Evolutionary conservation across 2,113 vertebrate genomes (phyloP).

Genomic region (Gallinago paraguaiae): DNA sequence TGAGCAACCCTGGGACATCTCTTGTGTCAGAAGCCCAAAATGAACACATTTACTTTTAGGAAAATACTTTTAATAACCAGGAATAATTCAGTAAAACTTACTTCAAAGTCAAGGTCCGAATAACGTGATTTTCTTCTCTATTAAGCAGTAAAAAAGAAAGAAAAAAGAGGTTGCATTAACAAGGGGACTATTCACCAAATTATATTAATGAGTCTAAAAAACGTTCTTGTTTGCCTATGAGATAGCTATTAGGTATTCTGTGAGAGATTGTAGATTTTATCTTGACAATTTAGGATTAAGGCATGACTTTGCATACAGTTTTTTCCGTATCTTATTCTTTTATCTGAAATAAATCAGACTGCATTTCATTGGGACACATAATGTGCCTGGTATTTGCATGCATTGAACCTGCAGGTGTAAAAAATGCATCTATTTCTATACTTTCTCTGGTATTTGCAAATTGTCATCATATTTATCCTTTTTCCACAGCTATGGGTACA

Average conservation of each 20-base stretch:
- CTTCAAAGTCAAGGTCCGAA: conserved; percentile 99
- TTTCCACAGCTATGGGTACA: background rate
- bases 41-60: conserved; percentile 42
- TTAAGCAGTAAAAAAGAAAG: conserved; percentile 70
- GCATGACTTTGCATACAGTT: background rate
- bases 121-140: conserved; percentile 99
- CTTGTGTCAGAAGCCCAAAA: background rate
- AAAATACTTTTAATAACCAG: conserved; percentile 53
- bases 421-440: background rate
- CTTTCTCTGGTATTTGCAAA: background rate
- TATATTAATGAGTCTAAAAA: conserved; percentile 41
- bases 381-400: conserved; percentile 15
- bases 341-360: background rate
- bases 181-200: conserved; percentile 63
- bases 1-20: background rate
- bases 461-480: background rate
- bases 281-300: conserved; percentile 19
- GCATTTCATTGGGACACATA: background rate
- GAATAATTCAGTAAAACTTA: conserved; percentile 81
- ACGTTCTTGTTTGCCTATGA: conserved; percentile 22
- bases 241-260: background rate
- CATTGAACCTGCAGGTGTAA: background rate
- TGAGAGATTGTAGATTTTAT: background rate
- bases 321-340: background rate
- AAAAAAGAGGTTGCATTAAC: conserved; percentile 73